Conservation (phyloP, 2,888 invertebrate species). For the Ptilodon capucinus region DNA sequence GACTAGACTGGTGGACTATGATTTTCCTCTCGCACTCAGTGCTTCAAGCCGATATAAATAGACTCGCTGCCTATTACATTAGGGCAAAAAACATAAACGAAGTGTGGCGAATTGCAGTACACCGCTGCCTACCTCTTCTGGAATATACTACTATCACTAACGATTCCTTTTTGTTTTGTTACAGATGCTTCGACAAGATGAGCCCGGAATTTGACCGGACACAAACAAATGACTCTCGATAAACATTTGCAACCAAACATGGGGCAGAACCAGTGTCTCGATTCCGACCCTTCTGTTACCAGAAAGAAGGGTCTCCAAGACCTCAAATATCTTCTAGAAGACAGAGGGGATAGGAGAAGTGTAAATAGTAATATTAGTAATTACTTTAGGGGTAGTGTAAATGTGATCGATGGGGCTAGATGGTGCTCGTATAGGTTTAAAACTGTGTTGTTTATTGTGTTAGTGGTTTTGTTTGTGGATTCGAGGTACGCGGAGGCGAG, state of each 20-base stretch:
- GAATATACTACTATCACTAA: no score
- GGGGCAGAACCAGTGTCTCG: slow-evolving; percentile 35
- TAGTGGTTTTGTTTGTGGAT: slow-evolving; percentile 61
- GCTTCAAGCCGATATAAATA: no score
- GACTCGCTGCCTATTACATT: no score
- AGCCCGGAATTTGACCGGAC: slow-evolving; percentile 64
- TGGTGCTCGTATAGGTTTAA: slow-evolving; percentile 72
- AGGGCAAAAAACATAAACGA: no score
- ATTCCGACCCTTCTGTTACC: slow-evolving; percentile 51
- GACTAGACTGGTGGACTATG: no score
- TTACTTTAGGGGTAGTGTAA: slow-evolving; percentile 51
- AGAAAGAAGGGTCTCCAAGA: slow-evolving; percentile 65
- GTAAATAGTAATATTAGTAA: slow-evolving; percentile 59
- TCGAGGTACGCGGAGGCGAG: slow-evolving; percentile 61
- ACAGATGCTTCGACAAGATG: slow-evolving; percentile 72
- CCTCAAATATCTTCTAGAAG: slow-evolving; percentile 72
- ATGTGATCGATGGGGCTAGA: slow-evolving; percentile 51
- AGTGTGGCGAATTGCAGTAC: no score
- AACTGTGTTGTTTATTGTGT: slow-evolving; percentile 66
- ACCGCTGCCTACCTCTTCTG: no score
- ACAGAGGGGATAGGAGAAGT: slow-evolving; percentile 66
- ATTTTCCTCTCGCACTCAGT: no score
- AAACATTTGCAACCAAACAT: slow-evolving; percentile 42
- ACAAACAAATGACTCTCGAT: slow-evolving; percentile 30
- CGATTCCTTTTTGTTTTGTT: slow-evolving; percentile 36